Evolutionary conservation across 2,888 invertebrate species (phyloP).

Genomic region (Latheticus oryzae): DNA sequence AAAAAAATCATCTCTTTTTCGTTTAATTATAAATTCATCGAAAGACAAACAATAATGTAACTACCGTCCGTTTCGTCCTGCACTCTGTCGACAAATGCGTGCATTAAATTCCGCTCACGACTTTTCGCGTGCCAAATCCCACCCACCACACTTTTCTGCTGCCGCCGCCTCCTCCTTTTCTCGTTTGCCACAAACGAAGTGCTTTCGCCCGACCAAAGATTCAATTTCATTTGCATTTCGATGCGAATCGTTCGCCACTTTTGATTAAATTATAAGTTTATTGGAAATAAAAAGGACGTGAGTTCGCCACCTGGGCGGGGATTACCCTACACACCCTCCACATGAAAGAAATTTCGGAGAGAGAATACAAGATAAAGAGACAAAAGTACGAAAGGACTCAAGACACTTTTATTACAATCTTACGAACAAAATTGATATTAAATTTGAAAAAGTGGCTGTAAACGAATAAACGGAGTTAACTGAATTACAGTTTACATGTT

Average conservation of each 20-base stretch:
- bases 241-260: constrained; percentile 28
- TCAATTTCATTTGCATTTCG: constrained; percentile 41
- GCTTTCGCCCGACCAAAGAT: constrained; percentile 33
- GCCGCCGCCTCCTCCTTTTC: constrained; percentile 14
- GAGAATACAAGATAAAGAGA: too few species aligned
- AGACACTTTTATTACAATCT: too few species aligned
- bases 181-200: constrained; percentile 36
- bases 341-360: too few species aligned
- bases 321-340: too few species aligned
- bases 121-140: constrained; percentile 45
- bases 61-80: constrained; percentile 49
- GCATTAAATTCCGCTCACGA: constrained; percentile 61
- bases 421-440: too few species aligned
- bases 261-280: constrained; percentile 39
- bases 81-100: constrained; percentile 56
- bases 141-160: constrained; percentile 4
- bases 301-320: constrained; percentile 15
- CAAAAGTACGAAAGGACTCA: too few species aligned
- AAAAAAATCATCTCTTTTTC: too few species aligned
- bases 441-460: too few species aligned
- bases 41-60: too few species aligned
- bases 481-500: too few species aligned
- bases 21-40: too few species aligned
- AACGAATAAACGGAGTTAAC: too few species aligned
- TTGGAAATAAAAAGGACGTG: constrained; percentile 26